Base-by-base conservation (phyloP, 2,113 vertebrate genomes). In the Chaetops frenatus region DNA sequence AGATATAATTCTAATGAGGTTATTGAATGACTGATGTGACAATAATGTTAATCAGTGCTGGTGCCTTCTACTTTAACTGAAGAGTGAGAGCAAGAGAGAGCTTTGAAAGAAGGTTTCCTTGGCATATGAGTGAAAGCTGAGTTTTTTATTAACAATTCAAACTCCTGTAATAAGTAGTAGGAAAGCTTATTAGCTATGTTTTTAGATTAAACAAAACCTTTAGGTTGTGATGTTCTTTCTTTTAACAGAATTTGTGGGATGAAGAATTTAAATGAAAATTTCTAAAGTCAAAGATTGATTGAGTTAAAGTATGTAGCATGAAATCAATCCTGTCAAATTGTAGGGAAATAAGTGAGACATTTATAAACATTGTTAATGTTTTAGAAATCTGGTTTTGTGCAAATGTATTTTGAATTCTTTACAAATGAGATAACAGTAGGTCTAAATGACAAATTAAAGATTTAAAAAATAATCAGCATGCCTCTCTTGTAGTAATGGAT, bases 361-460 rank as follows among this genome's bases (percentile, higher is more conserved):
- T 96, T 85, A 92, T 96, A 98, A 98, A 97, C 96, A 97, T 78
- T 87, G 96, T 94, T 97, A 97, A 94, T 96, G 88, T 97, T 97
- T 96, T 92, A 96, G 94, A 96, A 97, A 94, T 94, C 74, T 82
- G 91, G 95, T 92, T 97, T 97, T 97, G 90, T 96, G 96, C 90
- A 96, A 71, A 95, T 72, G 62, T 97, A 93, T 96, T 98, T 96
- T 97, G 92, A 95, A 87, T 97, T 97, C 92, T 94, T 96, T 96
- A 95, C 93, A 98, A 96, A 96, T 97, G 96, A 97, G 92, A 96
- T 98, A 96, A 94, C 96, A 97, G 95, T 97, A 97, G 82, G 92
- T 97, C 96, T 97, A 96, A 95, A 96, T 97, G 97, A 95, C 97
- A 97, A 98, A 98, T 98, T 98, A 97, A 97, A 86, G 95, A 97